Base-by-base conservation (phyloP, 2,113 vertebrate species). In the Corydoras sp. region DNA sequence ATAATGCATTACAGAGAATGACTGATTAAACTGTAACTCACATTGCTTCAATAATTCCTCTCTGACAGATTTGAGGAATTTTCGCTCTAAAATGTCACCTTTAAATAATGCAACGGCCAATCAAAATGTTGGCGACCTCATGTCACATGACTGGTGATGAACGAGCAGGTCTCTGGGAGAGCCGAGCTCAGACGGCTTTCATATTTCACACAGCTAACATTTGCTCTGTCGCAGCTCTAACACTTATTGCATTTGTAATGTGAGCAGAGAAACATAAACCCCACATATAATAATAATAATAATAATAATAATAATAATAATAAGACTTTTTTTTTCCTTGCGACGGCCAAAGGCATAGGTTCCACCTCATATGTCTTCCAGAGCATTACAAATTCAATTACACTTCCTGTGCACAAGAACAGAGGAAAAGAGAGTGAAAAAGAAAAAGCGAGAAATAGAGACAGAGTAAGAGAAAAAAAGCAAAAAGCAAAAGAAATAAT, bases 161-260 rank as follows among this genome's bases (percentile, higher is more conserved):
- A 65, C 2, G 10, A 2, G 3, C 9, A 4, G 13, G 14, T 2
- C 43, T 7, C 13, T 0, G 50, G 61, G 43, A 49, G 54, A 11
- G 24, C 32, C 4, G 24, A 7, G 30, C 30, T 24, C 14, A 50
- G 53, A 48, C 54, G 6, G 30, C 54, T 29, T 67, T 62, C 54
- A 68, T 75, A 60, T 68, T 60, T 77, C 62, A 61, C 55, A 24
- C 31, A 10, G n/a, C 62, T 74, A 72, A 65, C 66, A 62, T 66
- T 70, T 62, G 51, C 62, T 74, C 58, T 65, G 65, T 62, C 10
- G 11, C 49, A 10, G 59, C 4, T 54, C 43, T 0, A 32, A 48
- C 29, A 29, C 76, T 31, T 73, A 66, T 62, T 56, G 68, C 67
- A 71, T 80, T 71, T 63, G 69, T 77, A 71, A 82, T 50, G 31